These are phyloP conservation scores for Vidua macroura DNA, from an alignment of 2,113 vertebrate genomes.

Conservation along the genomic window DNA sequence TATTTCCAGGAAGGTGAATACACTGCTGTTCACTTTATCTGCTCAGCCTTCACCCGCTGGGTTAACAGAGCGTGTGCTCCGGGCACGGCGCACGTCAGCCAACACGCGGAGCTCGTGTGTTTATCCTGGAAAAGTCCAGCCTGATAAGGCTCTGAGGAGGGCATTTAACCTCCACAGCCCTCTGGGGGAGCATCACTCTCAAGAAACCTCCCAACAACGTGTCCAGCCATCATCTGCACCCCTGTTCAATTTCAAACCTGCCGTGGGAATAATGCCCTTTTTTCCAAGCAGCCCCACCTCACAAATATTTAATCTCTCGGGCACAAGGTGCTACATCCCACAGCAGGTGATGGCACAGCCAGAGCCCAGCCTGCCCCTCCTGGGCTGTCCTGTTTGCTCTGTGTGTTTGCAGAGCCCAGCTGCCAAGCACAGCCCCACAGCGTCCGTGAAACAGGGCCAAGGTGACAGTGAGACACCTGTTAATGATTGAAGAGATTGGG, in stretches of 20 bases:
- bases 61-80: background rate
- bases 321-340: background rate
- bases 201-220: background rate
- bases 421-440: background rate
- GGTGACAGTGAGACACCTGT: background rate
- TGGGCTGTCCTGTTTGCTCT: background rate
- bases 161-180: background rate
- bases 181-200: background rate
- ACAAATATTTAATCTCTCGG: background rate
- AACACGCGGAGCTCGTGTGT: background rate
- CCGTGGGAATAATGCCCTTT: fast-evolving
- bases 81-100: fast-evolving
- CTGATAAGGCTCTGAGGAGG: background rate
- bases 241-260: background rate
- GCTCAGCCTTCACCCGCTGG: background rate
- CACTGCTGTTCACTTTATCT: background rate
- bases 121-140: background rate
- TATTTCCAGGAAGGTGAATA: background rate
- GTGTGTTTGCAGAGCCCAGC: background rate
- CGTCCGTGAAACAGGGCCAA: background rate
- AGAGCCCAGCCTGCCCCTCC: fast-evolving
- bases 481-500: background rate
- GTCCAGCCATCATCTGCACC: fast-evolving
- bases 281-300: background rate
- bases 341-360: background rate